A percentile compares a stretch with the other conserved stretches of the same genome.
Evolutionary conservation across 2,888 invertebrate genomes (phyloP).

Genomic region (Agriotes lineatus): DNA sequence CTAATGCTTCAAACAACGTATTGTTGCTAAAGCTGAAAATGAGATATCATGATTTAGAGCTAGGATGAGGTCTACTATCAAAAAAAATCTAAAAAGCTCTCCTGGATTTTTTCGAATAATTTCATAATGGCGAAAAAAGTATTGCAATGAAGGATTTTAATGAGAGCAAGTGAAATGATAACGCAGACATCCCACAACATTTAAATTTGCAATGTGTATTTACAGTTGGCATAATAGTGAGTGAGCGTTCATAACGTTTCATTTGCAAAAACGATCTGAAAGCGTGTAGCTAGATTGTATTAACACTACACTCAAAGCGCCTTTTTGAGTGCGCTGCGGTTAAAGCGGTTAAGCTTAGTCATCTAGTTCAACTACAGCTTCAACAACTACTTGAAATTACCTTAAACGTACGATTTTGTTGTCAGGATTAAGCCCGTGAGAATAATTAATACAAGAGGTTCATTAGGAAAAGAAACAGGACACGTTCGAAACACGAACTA

Average conservation of each 20-base stretch:
- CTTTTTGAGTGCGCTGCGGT: conserved; percentile 23
- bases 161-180: not conserved
- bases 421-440: conserved; percentile 51
- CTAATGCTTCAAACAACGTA: conserved; percentile 14
- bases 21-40: conserved; percentile 33
- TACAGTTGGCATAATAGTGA: conserved; percentile 17
- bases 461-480: conserved; percentile 32
- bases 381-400: conserved; percentile 43
- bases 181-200: conserved; percentile 11
- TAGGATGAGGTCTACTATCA: not conserved
- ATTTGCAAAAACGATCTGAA: conserved; percentile 31
- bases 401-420: conserved; percentile 48
- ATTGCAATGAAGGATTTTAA: not conserved
- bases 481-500: conserved; percentile 23
- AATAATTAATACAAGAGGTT: conserved; percentile 37
- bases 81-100: not conserved
- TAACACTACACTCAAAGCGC: conserved; percentile 31
- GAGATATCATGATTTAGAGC: conserved; percentile 6
- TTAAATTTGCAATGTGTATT: conserved; percentile 27
- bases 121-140: no score
- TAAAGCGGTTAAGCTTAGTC: conserved; percentile 41
- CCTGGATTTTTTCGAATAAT: not conserved
- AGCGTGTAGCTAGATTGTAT: conserved; percentile 34
- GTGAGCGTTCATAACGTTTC: conserved; percentile 2
- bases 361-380: conserved; percentile 32